Evolutionary conservation across 2,888 invertebrate genomes (phyloP), one percentile per base, ranked within the genome.

Genomic region (Alloplasta piceator): DNA sequence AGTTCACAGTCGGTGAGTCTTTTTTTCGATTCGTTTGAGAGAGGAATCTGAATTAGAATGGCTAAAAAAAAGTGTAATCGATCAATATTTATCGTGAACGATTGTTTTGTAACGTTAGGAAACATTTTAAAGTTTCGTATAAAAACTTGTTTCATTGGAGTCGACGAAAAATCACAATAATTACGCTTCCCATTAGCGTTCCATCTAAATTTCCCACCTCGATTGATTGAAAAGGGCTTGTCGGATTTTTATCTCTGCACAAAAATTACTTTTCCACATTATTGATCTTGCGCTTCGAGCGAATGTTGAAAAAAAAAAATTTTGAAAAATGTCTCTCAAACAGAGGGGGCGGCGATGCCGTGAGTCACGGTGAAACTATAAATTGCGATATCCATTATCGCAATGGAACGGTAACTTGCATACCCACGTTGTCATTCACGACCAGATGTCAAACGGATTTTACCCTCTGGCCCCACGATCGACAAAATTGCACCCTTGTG

Each of bases 391-490:
- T 74, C 4, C 12, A 48, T 14, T 38, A 39, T 60, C 26, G 6
- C 0, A 39, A 38, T 10, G 66, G 74, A 9, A 26, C 12, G 4
- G 66, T 74, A 38, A 14, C 26, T 46, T 74, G 74, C 48, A 14
- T 74, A 5, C 56, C 63, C 14, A 9, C 14, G 39, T 1, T 58
- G 10, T 39, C 5, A 7, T 66, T 94, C 85, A 92, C 93, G 0
- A 94, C 94, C 0, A 91, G 94, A 9, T 96, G 96, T 85, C 91
- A 93, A 46, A 92, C 94, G 0, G 92, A 95, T 77, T 91, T 94
- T 36, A 92, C 92, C 1, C 92, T 93, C 83, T 96, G 95, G 94
- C 96, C 96, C 0, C 95, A 94, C 85, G 96, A 96, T 87, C 85
- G 87, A 10, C 95, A 95, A 89, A 94, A 94, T 82, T 96, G 96